Conservation (phyloP, 1,140 invertebrate species). For the Diplogasteroides magnus region DNA sequence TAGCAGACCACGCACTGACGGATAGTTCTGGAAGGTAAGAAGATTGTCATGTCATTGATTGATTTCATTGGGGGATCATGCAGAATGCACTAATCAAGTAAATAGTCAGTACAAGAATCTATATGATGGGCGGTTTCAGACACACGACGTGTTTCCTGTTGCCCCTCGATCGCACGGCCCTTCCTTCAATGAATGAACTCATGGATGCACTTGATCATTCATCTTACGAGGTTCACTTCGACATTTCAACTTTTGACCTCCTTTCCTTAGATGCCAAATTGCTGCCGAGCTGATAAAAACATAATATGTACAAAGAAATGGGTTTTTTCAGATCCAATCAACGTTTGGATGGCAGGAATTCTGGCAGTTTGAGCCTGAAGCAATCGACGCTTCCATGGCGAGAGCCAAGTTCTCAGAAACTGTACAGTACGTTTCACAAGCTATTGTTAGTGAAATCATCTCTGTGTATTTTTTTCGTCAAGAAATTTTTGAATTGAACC, state of each 20-base stretch:
- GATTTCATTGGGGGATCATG: too few species aligned
- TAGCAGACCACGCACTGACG: conserved; percentile 51
- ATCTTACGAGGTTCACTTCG: conserved; percentile 5
- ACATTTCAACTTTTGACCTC: background rate
- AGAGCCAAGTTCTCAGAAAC: conserved; percentile 38
- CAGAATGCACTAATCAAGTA: too few species aligned
- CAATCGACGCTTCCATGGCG: conserved; percentile 36
- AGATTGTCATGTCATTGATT: too few species aligned
- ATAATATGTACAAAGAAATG: background rate
- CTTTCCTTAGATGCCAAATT: too few species aligned
- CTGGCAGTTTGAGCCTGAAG: conserved; percentile 47
- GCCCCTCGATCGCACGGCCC: conserved; percentile 42
- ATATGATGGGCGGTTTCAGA: too few species aligned
- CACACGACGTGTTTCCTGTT: conserved; percentile 51
- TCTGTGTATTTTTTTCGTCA: too few species aligned
- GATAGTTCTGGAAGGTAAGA: conserved; percentile 40
- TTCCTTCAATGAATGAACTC: conserved; percentile 26
- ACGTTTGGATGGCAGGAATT: conserved; percentile 55
- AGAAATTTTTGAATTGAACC: too few species aligned
- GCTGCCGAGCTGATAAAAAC: background rate
- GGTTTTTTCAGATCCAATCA: conserved; percentile 29
- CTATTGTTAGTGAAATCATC: too few species aligned
- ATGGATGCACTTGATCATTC: conserved; percentile 10
- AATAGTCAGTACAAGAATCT: too few species aligned
- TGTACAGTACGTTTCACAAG: too few species aligned